Base-by-base conservation (phyloP, 2,113 vertebrate species). In the Benitochromis conjunctus region DNA sequence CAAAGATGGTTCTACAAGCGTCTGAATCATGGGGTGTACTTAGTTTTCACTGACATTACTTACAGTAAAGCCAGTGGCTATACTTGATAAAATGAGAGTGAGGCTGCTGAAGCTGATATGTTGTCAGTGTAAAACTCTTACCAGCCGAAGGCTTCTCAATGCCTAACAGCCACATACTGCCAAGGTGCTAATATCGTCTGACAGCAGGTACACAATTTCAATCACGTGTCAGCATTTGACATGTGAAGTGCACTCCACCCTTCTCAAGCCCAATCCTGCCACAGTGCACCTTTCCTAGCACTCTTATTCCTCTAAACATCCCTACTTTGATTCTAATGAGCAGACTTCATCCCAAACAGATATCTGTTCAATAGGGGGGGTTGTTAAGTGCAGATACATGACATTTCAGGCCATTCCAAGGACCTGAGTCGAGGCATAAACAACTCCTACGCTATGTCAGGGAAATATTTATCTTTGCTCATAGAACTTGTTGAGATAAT, bases 391-490 rank as follows among this genome's bases (percentile, higher is more conserved):
- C 81, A 94, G 90, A 90, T 86, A 79, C 93, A 93, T 89, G 90
- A 95, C 94, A 93, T 95, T 92, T 92, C 74, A 82, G 93, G 77
- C 87, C 93, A 85, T 94, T 95, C 94, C 91, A 91, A 87, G 92
- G 78, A 91, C 84, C 88, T 94, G 91, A 96, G 88, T 95, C 91
- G 92, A 89, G 10, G 87, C 69, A 58, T 94, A 95, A 94, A 95
- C 95, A 95, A 90, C 91, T 93, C 92, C 95, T 89, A 94, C 91
- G 64, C 90, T 18, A 41, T 86, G 82, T 90, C 74, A 80, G 74
- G 84, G 85, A 94, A 94, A 94, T 96, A 93, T 96, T 96, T 96
- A 95, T 95, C 90, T 94, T 94, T 93, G 81, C 92, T 88, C 90
- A 58, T 91, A 93, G 92, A 95, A 91, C 92, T 87, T 94, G 95